Evolutionary conservation across 2,113 vertebrate species (phyloP).

Genomic region (Forbesichthys papilliferus): DNA sequence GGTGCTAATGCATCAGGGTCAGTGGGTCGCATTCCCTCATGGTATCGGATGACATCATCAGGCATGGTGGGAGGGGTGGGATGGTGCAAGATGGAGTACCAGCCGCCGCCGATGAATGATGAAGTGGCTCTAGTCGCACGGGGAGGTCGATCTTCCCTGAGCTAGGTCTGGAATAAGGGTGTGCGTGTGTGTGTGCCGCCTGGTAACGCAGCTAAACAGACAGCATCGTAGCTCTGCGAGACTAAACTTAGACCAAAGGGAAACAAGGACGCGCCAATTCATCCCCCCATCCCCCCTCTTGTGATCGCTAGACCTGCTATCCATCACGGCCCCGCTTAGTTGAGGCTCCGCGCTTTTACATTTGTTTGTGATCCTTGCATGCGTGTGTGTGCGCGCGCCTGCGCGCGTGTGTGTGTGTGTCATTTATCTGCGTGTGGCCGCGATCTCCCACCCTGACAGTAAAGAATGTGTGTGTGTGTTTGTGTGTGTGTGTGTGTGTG

Average conservation of each 20-base stretch:
- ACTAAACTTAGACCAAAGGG: constrained; percentile 58
- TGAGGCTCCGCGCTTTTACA: constrained; percentile 26
- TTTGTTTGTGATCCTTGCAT: constrained; percentile 60
- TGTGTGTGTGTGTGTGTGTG: constrained; percentile 34
- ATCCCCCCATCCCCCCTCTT: constrained; percentile 22
- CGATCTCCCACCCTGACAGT: constrained; percentile 27
- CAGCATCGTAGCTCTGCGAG: constrained; percentile 21
- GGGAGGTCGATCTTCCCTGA: background rate
- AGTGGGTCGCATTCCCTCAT: constrained; percentile 75
- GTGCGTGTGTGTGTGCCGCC: constrained; percentile 14
- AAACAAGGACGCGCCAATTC: constrained; percentile 44
- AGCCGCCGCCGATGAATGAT: constrained; percentile 45
- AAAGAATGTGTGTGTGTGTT: constrained; percentile 39
- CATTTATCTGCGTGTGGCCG: constrained; percentile 57
- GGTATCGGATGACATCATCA: constrained; percentile 75
- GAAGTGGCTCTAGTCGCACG: constrained; percentile 56
- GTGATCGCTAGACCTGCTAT: constrained; percentile 42
- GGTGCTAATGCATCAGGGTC: constrained; percentile 69
- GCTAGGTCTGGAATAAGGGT: constrained; percentile 3
- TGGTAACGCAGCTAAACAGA: constrained; percentile 35
- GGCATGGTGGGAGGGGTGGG: constrained; percentile 6
- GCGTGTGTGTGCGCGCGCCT: constrained; percentile 10
- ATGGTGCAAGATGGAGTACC: constrained; percentile 49
- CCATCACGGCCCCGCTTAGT: constrained; percentile 16
- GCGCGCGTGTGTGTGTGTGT: constrained; percentile 26